A percentile compares a stretch with the other conserved stretches of the same genome.
These are phyloP conservation scores for Cassiopea xamachana DNA, from an alignment of 30 jellyfish, hydroid and myxozoan genomes.

Conservation along the genomic window DNA sequence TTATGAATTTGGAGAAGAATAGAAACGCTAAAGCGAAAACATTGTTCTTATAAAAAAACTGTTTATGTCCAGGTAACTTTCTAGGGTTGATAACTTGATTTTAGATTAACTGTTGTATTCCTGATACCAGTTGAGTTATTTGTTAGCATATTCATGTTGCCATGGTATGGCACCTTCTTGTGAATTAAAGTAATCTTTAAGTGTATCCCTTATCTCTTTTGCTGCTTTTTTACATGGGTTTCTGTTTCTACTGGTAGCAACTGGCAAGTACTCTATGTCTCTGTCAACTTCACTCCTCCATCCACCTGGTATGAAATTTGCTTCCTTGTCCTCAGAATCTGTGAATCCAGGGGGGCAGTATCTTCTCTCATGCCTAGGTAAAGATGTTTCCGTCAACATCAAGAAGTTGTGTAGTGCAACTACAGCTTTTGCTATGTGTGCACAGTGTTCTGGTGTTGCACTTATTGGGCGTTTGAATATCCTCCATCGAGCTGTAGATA, in stretches of 20 bases:
- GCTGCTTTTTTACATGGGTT: slow-evolving; percentile 57
- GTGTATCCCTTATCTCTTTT: slow-evolving; percentile 34
- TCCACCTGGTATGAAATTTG: slow-evolving; percentile 50
- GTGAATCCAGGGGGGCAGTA: slow-evolving; percentile 61
- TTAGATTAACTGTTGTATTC: background rate
- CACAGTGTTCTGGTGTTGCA: slow-evolving; percentile 66
- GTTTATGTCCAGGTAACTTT: background rate
- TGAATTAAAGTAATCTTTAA: slow-evolving; percentile 35
- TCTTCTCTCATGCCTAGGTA: slow-evolving; percentile 50
- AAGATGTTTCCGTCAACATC: slow-evolving; percentile 28
- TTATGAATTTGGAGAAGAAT: slow-evolving; percentile 40
- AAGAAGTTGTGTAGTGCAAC: slow-evolving; percentile 76
- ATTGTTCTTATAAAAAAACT: background rate
- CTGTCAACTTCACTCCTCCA: slow-evolving; percentile 48
- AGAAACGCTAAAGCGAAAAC: background rate
- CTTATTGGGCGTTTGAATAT: slow-evolving; percentile 66
- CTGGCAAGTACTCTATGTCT: slow-evolving; percentile 22
- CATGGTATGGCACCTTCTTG: slow-evolving; percentile 52
- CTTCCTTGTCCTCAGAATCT: slow-evolving; percentile 44
- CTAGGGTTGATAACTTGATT: background rate
- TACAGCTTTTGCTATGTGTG: slow-evolving; percentile 65
- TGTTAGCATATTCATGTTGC: slow-evolving; percentile 15
- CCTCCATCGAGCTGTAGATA: slow-evolving; percentile 74
- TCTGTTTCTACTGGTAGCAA: slow-evolving; percentile 18
- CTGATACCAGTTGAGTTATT: background rate